phyloP scores from a whole-genome alignment of 2,113 vertebrate species.

The Muntiacus muntjak region DNA sequence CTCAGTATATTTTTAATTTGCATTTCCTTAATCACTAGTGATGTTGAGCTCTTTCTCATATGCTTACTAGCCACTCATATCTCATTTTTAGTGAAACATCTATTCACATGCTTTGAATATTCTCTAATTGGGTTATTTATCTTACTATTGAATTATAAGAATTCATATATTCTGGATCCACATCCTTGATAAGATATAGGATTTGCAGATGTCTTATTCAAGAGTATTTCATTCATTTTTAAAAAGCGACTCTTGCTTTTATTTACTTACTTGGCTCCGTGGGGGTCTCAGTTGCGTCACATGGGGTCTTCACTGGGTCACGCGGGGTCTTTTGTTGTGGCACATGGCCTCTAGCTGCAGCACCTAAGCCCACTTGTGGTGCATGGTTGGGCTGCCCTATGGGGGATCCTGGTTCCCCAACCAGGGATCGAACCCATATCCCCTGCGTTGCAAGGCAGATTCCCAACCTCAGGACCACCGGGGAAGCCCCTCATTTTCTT shows the following conservation, averaged over 20 bases:
- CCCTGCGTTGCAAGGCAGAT: neutral
- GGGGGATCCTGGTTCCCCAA: neutral
- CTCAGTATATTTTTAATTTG: neutral
- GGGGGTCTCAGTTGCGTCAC: neutral
- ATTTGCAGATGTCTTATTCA: neutral
- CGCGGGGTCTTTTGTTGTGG: neutral
- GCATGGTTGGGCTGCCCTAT: rapidly evolving
- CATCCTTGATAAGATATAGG: neutral
- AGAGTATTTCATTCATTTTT: neutral
- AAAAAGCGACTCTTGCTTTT: neutral
- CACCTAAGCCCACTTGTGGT: rapidly evolving
- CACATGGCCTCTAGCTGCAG: neutral
- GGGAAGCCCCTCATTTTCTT: neutral
- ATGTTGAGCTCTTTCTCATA: neutral
- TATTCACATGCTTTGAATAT: neutral
- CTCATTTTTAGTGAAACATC: neutral
- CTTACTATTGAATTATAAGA: neutral
- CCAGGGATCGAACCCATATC: neutral
- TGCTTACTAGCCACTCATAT: neutral
- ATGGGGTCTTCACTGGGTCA: neutral
- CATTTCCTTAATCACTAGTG: neutral
- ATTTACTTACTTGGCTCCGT: neutral
- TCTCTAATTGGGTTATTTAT: neutral
- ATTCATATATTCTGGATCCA: neutral
- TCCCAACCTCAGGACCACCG: neutral